Base-by-base conservation (phyloP, 2,113 vertebrate species). In the Romanogobio albipinnatus region DNA sequence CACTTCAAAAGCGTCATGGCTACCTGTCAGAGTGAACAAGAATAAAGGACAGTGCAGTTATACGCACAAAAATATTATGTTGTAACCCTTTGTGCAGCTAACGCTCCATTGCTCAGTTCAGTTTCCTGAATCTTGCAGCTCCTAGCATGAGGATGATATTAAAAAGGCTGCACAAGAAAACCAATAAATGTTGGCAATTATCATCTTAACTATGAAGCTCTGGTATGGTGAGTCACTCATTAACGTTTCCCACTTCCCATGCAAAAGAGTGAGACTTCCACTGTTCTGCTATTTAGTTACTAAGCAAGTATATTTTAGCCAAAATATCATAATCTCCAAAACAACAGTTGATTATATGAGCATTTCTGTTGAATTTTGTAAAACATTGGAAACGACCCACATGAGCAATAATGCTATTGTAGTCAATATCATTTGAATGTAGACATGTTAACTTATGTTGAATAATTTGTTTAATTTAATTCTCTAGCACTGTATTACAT, bases 1-100 rank as follows among this genome's bases (percentile, higher is more conserved):
- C 66, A 71, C 51, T 82, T 82, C 5, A 71, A 68, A 71, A 22
- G 33, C 19, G 3, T 66, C 45, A 36, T 71, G 64, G 49, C 49
- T 82, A 82, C 66, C 66, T 71, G 81, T 73, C 81, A 73, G 66
- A 56, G 3, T 17, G 81, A 82, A 15, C 47, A 53, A 39, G 80
- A 73, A 71, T 82, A 58, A 82, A 68, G 5, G 43, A n/a, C 61
- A n/a, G 10, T 4, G 11, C 24, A 58, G 19, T 24, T 56, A 39
- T 58, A 53, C 3, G 22, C 4, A 22, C 36, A 22, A 71, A 51
- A 82, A 3, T 22, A n/a, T 77, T 58, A 77, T 4, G 3, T 58
- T 19, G 9, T 29, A 39, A 14, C 9, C 47, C 26, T 56, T 58
- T 1, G 1, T 58, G 51, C 19, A 77, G 29, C 29, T 29, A 29